A percentile compares a stretch with the other conserved stretches of the same genome.
Conservation (phyloP, 2,797 vertebrate genomes). For the Lindbergichthys nudifrons region DNA sequence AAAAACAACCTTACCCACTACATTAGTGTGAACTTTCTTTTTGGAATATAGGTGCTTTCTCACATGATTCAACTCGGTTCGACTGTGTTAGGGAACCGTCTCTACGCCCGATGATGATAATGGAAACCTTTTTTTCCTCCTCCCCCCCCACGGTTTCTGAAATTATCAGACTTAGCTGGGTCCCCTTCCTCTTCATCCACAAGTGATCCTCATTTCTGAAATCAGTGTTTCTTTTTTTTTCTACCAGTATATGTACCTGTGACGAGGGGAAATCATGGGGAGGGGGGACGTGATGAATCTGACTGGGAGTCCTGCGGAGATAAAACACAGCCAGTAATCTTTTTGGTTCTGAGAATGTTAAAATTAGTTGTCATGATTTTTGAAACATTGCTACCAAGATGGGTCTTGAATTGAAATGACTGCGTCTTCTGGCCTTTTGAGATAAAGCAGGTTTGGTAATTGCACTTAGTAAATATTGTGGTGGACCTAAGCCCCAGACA, state of each 20-base stretch:
- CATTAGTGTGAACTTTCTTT: slow-evolving; percentile 72
- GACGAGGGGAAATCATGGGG: slow-evolving; percentile 54
- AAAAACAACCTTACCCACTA: slow-evolving; percentile 69
- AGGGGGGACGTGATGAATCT: slow-evolving; percentile 26
- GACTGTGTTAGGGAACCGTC: slow-evolving; percentile 18
- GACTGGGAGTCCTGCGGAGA: slow-evolving; percentile 67
- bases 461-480: slow-evolving; percentile 55
- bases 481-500: slow-evolving; percentile 37
- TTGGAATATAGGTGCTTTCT: slow-evolving; percentile 53
- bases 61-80: slow-evolving; percentile 29
- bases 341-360: slow-evolving; percentile 29
- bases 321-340: slow-evolving; percentile 22
- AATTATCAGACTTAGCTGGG: slow-evolving; percentile 29
- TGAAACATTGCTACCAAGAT: slow-evolving; percentile 35
- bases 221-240: slow-evolving; percentile 77
- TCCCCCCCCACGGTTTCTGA: slow-evolving; percentile 20
- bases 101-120: slow-evolving; percentile 21
- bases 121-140: slow-evolving; percentile 15
- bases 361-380: slow-evolving; percentile 24
- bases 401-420: slow-evolving; percentile 50
- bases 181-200: slow-evolving; percentile 73
- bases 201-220: slow-evolving; percentile 70
- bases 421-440: slow-evolving; percentile 49
- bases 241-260: slow-evolving; percentile 70
- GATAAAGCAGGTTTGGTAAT: slow-evolving; percentile 44